phyloP scores from a whole-genome alignment of 2,888 invertebrate genomes.

The Drosophila siamana region DNA sequence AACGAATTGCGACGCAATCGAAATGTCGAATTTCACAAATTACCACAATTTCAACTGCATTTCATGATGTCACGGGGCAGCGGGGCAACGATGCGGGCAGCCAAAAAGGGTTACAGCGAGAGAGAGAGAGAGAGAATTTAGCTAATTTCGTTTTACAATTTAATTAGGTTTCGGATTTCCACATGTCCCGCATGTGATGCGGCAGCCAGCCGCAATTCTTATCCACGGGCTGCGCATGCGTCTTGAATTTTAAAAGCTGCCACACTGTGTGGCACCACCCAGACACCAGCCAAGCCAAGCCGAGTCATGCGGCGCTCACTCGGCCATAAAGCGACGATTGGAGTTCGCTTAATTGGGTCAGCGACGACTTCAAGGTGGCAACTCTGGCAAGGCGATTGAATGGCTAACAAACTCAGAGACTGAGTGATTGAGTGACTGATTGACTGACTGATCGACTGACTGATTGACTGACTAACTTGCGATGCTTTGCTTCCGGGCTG shows the following conservation, averaged over 20 bases:
- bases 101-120: slow-evolving; percentile 60
- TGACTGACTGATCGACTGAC: too few species aligned
- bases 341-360: slow-evolving; percentile 48
- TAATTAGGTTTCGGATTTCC: slow-evolving; percentile 73
- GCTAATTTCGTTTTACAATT: slow-evolving; percentile 77
- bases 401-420: slow-evolving; percentile 12
- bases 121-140: slow-evolving; percentile 65
- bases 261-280: slow-evolving; percentile 1
- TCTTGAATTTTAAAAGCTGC: slow-evolving; percentile 35
- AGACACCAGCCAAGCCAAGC: background rate
- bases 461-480: too few species aligned
- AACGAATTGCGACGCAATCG: slow-evolving; percentile 34
- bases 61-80: slow-evolving; percentile 37
- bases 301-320: background rate
- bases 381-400: slow-evolving; percentile 1
- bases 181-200: slow-evolving; percentile 70
- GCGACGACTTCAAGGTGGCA: slow-evolving; percentile 39
- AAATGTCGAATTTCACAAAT: too few species aligned
- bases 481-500: slow-evolving; percentile 45
- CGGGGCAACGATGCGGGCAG: slow-evolving; percentile 46
- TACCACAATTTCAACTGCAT: slow-evolving; percentile 21
- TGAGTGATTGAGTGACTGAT: too few species aligned
- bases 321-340: background rate
- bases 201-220: slow-evolving; percentile 24
- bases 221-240: slow-evolving; percentile 68